Base-by-base conservation (phyloP, 2,797 vertebrate genomes). In the Syngnathus acus region DNA sequence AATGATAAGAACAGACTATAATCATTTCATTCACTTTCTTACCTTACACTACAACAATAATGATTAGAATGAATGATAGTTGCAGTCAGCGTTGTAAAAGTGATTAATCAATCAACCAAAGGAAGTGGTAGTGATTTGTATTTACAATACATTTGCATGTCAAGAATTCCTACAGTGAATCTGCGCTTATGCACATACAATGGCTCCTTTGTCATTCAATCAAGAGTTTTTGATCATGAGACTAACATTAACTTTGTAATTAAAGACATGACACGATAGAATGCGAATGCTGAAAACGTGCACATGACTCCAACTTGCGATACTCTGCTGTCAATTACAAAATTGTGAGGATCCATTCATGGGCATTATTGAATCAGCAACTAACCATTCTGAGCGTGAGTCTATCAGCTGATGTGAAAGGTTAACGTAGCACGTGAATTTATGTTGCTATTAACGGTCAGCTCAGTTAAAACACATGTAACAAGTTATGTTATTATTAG, bases 271-370 rank as follows among this genome's bases (percentile, higher is more conserved):
- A 78, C 78, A 68, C 47, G 63, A 72, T 68, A 78, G 60, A 82
- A 82, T 77, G 69, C 68, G 68, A 65, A 71, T 40, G 37, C 66
- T 72, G 51, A 74, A 81, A 67, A 62, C 60, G 61, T 65, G 74
- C 87, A 78, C 87, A 89, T 89, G 86, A 90, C 77, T 81, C 71
- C 62, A 82, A 85, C 77, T 81, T 71, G 63, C 75, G 72, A 40
- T 53, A 76, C 65, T 76, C 67, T 75, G 73, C 62, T 75, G 67
- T 72, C 72, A 85, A 86, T 90, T 88, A 83, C 69, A 62, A 86
- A 84, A 80, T 78, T 71, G 80, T 75, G 65, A 62, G 62, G 72
- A 68, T 77, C 83, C 62, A 47, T 78, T 84, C 79, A 86, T 80
- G 66, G 78, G 50, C 62, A 39, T 84, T 74, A 87, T 85, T 81